phyloP scores from a whole-genome alignment of 2,113 vertebrate species.

The Heliornis fulica region DNA sequence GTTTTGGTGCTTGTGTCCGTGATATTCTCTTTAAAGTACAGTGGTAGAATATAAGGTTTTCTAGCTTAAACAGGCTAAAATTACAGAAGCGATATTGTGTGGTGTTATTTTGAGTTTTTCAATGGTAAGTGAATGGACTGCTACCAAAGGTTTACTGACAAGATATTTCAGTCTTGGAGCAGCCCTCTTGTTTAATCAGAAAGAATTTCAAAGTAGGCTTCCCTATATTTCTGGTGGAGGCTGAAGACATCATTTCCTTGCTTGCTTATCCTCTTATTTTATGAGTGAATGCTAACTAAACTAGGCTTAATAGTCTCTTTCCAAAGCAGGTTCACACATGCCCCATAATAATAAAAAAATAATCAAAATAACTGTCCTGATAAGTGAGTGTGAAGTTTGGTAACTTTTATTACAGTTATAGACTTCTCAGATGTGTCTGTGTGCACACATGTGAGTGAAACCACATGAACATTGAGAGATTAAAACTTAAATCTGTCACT shows the following conservation, averaged over 20 bases:
- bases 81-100: not conserved
- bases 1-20: not conserved
- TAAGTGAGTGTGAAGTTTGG: not conserved
- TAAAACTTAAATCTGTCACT: not conserved
- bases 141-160: not conserved
- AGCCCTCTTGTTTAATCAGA: not conserved
- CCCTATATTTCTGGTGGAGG: not conserved
- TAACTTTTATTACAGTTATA: not conserved
- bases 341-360: not conserved
- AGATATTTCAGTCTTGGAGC: not conserved
- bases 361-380: not conserved
- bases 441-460: not conserved
- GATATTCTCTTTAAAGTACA: not conserved
- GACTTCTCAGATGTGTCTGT: not conserved
- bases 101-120: not conserved
- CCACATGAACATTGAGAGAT: not conserved
- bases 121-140: not conserved
- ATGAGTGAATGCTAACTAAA: not conserved
- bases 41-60: not conserved
- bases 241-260: not conserved
- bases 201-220: not conserved
- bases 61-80: not conserved
- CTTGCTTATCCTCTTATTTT: not conserved
- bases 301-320: not conserved
- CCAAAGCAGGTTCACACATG: not conserved